A percentile compares a stretch with the other conserved stretches of the same genome.
phyloP scores from a whole-genome alignment of 2,797 vertebrate species.

The Muraenolepis orangiensis region DNA sequence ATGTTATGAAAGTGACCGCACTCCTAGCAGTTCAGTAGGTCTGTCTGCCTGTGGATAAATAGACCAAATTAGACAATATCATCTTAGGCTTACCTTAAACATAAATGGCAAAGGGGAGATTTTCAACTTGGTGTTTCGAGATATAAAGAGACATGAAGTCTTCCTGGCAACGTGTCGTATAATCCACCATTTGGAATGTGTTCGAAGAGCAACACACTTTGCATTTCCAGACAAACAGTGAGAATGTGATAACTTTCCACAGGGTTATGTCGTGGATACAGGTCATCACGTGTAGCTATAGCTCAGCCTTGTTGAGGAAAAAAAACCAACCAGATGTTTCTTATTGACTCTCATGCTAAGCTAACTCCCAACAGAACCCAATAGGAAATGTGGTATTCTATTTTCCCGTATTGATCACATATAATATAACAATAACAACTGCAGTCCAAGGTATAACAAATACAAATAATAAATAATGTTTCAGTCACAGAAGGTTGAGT shows the following conservation, averaged over 20 bases:
- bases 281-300: constrained; percentile 27
- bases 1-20: too few species aligned
- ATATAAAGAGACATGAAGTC: constrained; percentile 45
- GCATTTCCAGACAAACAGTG: constrained; percentile 13
- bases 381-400: not conserved
- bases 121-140: constrained; percentile 33
- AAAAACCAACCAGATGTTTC: not conserved
- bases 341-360: not conserved
- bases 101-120: constrained; percentile 43
- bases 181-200: not conserved
- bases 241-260: constrained; percentile 8
- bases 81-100: constrained; percentile 41
- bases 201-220: constrained; percentile 1
- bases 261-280: not conserved
- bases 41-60: too few species aligned
- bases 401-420: not conserved
- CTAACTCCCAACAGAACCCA: too few species aligned
- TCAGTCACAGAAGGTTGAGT: not conserved
- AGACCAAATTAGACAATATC: not conserved
- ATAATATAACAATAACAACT: not conserved
- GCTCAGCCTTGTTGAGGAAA: not conserved
- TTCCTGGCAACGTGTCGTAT: constrained; percentile 24
- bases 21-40: too few species aligned
- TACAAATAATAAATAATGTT: not conserved
- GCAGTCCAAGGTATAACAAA: not conserved